A percentile compares a stretch with the other conserved stretches of the same genome.
Conservation (phyloP, 2,113 vertebrate species). For the Platichthys flesus region DNA sequence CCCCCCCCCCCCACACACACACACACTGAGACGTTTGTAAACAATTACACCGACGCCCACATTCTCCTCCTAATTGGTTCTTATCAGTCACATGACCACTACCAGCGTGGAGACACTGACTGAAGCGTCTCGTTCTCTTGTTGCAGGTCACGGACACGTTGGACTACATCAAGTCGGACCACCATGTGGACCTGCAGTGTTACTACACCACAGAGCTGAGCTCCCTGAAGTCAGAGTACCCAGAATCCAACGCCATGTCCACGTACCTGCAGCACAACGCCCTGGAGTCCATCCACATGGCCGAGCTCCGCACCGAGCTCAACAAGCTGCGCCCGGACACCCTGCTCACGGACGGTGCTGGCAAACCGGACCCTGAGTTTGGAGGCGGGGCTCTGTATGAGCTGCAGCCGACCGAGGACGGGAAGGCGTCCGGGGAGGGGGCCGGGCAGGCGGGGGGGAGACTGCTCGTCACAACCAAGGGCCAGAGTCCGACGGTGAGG, state of each 20-base stretch:
- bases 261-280: slow-evolving; percentile 74
- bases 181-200: slow-evolving; percentile 82
- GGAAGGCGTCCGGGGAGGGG: slow-evolving; percentile 29
- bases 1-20: no score
- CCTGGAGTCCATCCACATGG: slow-evolving; percentile 87
- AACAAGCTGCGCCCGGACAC: slow-evolving; percentile 83
- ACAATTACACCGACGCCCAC: no score
- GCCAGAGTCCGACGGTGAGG: slow-evolving; percentile 62
- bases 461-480: slow-evolving; percentile 46
- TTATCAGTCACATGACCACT: background rate
- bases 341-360: slow-evolving; percentile 72
- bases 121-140: background rate
- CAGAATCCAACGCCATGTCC: slow-evolving; percentile 64
- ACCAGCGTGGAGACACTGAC: background rate
- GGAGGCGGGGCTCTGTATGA: slow-evolving; percentile 68
- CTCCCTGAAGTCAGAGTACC: slow-evolving; percentile 73
- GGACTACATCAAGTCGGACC: slow-evolving; percentile 85
- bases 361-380: slow-evolving; percentile 75
- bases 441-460: background rate
- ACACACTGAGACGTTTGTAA: no score
- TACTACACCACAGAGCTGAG: slow-evolving; percentile 81
- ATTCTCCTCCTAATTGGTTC: background rate
- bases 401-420: slow-evolving; percentile 54
- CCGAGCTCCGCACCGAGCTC: slow-evolving; percentile 83
- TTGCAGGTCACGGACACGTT: slow-evolving; percentile 81